Evolutionary conservation across 1,140 invertebrate species (phyloP).

Genomic region (Holotrichia oblita): DNA sequence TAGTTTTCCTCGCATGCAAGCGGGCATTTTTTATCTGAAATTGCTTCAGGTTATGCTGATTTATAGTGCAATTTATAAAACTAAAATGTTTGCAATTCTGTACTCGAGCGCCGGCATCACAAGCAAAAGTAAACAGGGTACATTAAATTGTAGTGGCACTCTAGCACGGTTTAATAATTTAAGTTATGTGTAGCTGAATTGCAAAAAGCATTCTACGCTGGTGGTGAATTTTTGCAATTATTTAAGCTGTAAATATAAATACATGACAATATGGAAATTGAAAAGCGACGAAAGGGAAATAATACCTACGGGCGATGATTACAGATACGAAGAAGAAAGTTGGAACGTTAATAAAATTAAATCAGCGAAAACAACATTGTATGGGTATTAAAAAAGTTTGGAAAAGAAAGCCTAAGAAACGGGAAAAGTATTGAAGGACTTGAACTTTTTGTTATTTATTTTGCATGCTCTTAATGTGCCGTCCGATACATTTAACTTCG

Average conservation of each 20-base stretch:
- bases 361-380: not conserved
- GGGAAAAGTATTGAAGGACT: not conserved
- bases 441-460: conserved; percentile 5
- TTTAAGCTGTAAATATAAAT: not conserved
- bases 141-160: not conserved
- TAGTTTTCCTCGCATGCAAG: conserved; percentile 22
- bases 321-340: not conserved
- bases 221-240: not conserved
- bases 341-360: conserved; percentile 26
- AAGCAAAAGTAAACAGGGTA: not conserved
- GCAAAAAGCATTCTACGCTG: not conserved
- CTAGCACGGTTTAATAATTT: not conserved
- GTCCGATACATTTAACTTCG: conserved; percentile 21
- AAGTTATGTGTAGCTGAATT: not conserved
- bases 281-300: not conserved
- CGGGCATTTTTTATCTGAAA: conserved; percentile 38
- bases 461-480: not conserved
- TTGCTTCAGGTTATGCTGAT: conserved; percentile 30
- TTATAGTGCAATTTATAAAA: conserved; percentile 33
- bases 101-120: not conserved
- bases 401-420: not conserved
- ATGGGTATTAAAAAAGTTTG: conserved; percentile 26
- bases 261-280: not conserved
- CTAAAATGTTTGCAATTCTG: conserved; percentile 13
- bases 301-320: not conserved